These are phyloP conservation scores for Bombyx mandarina DNA, from an alignment of 1,140 invertebrate genomes.

Conservation along the genomic window DNA sequence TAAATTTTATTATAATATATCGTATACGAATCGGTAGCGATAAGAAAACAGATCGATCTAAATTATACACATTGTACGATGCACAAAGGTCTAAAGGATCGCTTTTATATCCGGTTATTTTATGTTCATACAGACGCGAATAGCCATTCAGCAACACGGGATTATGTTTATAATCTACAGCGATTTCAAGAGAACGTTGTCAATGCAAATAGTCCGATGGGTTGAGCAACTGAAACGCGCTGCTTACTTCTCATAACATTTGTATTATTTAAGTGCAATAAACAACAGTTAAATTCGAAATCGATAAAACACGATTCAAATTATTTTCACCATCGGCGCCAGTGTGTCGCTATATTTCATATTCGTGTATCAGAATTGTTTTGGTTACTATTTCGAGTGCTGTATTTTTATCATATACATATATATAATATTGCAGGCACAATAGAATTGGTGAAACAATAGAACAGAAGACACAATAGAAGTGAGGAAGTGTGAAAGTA, in stretches of 20 bases:
- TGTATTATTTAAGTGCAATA: slow-evolving; percentile 14
- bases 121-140: not conserved
- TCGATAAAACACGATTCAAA: slow-evolving; percentile 29
- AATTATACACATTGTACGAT: too few relatives aligned
- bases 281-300: slow-evolving; percentile 24
- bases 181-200: too few relatives aligned
- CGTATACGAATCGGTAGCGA: slow-evolving; percentile 57
- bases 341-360: slow-evolving; percentile 31
- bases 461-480: too few relatives aligned
- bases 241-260: slow-evolving; percentile 4
- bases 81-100: not conserved
- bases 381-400: too few relatives aligned
- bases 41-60: not conserved
- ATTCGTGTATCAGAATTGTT: slow-evolving; percentile 4
- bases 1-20: slow-evolving; percentile 68
- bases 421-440: too few relatives aligned
- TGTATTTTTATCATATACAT: too few relatives aligned
- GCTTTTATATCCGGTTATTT: too few relatives aligned
- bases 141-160: not conserved
- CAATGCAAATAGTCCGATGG: slow-evolving; percentile 1
- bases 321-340: slow-evolving; percentile 41
- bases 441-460: too few relatives aligned
- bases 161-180: too few relatives aligned
- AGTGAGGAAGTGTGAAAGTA: too few relatives aligned
- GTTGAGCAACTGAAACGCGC: slow-evolving; percentile 3